phyloP scores from a whole-genome alignment of 2,113 vertebrate genomes.

The Serilophus lunatus region DNA sequence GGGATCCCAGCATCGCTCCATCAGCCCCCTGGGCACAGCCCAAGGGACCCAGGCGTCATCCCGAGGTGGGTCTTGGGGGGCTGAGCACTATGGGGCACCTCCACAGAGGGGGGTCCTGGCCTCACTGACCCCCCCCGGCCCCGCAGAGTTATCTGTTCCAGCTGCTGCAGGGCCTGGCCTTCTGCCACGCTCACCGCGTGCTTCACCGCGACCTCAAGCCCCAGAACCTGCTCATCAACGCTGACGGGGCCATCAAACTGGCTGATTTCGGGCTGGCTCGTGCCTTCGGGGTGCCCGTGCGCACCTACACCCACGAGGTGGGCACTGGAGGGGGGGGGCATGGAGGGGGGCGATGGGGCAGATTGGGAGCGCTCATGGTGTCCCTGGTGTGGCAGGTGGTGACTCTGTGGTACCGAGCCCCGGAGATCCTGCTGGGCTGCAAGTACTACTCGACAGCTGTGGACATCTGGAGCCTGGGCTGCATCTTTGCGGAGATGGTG shows the following conservation, averaged over 20 bases:
- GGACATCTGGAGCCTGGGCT: slow-evolving; percentile 95
- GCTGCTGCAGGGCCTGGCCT: slow-evolving; percentile 92
- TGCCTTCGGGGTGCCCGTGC: slow-evolving; percentile 91
- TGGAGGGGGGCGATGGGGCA: accelerated
- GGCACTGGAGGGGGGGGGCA: neutral
- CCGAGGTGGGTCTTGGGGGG: no score
- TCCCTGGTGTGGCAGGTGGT: slow-evolving; percentile 78
- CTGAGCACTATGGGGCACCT: neutral
- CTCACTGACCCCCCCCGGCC: neutral
- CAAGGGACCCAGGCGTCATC: neutral
- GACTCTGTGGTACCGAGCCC: slow-evolving; percentile 94
- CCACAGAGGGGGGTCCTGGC: neutral
- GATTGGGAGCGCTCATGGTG: neutral
- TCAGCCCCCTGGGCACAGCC: neutral
- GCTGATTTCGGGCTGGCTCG: slow-evolving; percentile 95
- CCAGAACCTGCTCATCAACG: slow-evolving; percentile 94
- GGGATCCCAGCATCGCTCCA: no score
- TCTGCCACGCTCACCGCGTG: slow-evolving; percentile 94
- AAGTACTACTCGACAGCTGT: slow-evolving; percentile 97
- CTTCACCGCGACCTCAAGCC: slow-evolving; percentile 94
- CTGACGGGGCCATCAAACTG: slow-evolving; percentile 92
- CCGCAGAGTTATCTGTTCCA: slow-evolving; percentile 92
- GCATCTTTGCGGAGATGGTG: slow-evolving; percentile 98
- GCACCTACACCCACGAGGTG: slow-evolving; percentile 96
- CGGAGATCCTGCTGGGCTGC: slow-evolving; percentile 94